phyloP scores from a whole-genome alignment of 2,113 vertebrate species.

The Tympanuchus pallidicinctus region DNA sequence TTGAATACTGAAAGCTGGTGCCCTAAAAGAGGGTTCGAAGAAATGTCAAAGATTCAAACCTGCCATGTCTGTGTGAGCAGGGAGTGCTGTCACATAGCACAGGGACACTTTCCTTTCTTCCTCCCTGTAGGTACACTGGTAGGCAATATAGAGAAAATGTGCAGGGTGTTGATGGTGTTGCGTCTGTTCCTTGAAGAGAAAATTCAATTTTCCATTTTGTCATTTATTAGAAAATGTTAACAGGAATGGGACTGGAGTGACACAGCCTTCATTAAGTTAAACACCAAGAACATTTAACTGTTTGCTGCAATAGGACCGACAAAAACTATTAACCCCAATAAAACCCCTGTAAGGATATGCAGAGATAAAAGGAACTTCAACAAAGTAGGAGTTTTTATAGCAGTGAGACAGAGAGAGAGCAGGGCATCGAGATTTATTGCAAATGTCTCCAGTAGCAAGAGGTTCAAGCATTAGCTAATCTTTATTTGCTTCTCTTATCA shows the following conservation, averaged over 20 bases:
- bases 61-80: constrained; percentile 10
- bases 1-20: neutral
- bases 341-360: constrained; percentile 12
- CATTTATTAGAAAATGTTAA: constrained; percentile 2
- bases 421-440: constrained; percentile 33
- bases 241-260: neutral
- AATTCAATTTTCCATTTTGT: neutral
- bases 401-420: constrained; percentile 7
- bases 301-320: constrained; percentile 8
- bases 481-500: constrained; percentile 49
- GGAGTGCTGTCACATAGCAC: neutral
- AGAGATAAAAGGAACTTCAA: constrained; percentile 40
- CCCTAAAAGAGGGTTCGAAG: neutral
- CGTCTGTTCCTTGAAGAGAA: neutral
- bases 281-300: constrained; percentile 2
- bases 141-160: neutral
- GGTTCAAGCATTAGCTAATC: constrained; percentile 44
- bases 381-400: constrained; percentile 33
- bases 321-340: constrained; percentile 59
- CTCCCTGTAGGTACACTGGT: neutral
- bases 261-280: neutral
- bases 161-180: neutral
- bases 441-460: constrained; percentile 5
- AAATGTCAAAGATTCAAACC: neutral
- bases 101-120: neutral